These are phyloP conservation scores for Dryocosmus kuriphilus DNA, from an alignment of 2,888 invertebrate species.

Conservation along the genomic window DNA sequence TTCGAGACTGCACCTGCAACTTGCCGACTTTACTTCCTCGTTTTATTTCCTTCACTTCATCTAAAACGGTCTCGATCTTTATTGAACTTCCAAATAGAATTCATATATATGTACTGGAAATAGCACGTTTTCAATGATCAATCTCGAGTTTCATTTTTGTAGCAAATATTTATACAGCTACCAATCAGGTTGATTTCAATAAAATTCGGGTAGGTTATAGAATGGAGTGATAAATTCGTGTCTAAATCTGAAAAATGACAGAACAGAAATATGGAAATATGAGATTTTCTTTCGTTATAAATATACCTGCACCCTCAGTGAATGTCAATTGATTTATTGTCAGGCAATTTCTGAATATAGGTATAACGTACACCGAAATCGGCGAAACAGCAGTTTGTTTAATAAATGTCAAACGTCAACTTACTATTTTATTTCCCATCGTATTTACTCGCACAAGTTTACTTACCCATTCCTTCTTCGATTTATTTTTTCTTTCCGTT, in stretches of 20 bases:
- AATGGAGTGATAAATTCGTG: no score
- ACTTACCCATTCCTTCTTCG: neutral
- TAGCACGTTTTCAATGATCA: no score
- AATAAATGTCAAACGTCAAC: conserved; percentile 51
- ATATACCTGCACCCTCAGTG: neutral
- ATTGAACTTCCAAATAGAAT: neutral
- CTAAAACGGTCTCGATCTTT: neutral
- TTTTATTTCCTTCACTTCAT: neutral
- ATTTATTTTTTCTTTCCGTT: neutral
- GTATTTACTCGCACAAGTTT: conserved; percentile 50
- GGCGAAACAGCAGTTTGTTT: neutral
- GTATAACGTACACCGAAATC: neutral
- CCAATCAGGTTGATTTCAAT: no score
- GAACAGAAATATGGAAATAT: no score
- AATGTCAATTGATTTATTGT: neutral
- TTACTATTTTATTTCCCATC: conserved; percentile 3
- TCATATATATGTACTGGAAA: neutral
- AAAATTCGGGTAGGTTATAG: no score
- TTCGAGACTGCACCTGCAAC: neutral
- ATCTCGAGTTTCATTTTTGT: no score
- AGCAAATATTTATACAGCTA: no score
- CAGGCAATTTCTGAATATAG: neutral
- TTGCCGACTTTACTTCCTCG: conserved; percentile 1
- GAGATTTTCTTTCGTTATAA: neutral
- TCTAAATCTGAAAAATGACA: no score